These are phyloP conservation scores for Pseudopodoces humilis DNA, from an alignment of 2,113 vertebrate genomes.

Conservation along the genomic window DNA sequence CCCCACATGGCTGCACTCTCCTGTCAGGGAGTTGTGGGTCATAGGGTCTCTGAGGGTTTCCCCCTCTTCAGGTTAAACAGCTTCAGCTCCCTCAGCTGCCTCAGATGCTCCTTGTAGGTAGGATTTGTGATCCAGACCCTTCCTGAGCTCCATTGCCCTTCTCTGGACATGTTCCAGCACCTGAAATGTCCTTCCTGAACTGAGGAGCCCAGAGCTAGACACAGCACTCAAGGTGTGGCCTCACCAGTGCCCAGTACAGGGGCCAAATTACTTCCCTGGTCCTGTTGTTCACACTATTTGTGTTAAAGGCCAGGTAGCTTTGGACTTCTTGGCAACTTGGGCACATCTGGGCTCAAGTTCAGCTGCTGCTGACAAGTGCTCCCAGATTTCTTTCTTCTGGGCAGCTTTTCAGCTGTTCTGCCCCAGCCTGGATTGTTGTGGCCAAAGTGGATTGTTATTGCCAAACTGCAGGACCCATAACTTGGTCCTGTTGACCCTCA, in stretches of 20 bases:
- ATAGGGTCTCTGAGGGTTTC: too few relatives aligned
- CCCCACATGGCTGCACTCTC: neutral
- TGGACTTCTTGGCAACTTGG: neutral
- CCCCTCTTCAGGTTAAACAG: neutral
- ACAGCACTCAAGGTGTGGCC: neutral
- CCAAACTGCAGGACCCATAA: too few relatives aligned
- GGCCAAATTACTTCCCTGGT: fast-evolving
- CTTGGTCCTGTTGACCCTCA: neutral
- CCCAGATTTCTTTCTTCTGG: neutral
- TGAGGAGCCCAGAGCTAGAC: neutral
- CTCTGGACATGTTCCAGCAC: neutral
- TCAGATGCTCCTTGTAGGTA: neutral
- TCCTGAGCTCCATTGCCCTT: fast-evolving
- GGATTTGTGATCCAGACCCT: neutral
- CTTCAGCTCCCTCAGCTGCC: neutral
- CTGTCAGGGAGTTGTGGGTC: neutral
- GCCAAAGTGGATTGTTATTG: too few relatives aligned
- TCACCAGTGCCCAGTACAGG: neutral
- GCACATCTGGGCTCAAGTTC: neutral
- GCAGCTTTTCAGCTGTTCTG: neutral
- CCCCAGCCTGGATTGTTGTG: neutral
- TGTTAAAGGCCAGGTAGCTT: neutral
- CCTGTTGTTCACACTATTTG: neutral
- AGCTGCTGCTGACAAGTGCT: neutral
- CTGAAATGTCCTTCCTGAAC: neutral